Evolutionary conservation across 2,113 vertebrate genomes (phyloP), one percentile per base, ranked within the genome.

Genomic region (Scophthalmus maximus): DNA sequence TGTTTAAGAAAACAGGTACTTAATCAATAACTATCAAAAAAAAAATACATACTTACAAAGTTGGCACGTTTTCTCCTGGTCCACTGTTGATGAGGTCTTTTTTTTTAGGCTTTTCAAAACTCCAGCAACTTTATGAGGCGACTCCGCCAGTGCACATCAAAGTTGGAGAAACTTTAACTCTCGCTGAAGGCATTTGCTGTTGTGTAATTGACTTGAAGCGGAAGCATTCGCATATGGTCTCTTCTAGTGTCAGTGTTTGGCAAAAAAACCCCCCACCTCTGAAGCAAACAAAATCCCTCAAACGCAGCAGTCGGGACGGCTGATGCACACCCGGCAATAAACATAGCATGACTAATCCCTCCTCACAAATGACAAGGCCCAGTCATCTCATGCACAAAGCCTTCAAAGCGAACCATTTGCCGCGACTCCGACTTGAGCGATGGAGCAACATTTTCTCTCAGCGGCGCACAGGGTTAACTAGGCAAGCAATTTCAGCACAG

Each of bases 271-370:
- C n/a, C n/a, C n/a, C 47, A 81, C 71, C 55, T 78, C 68, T 30
- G 63, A 79, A 79, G 70, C 73, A 20, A 36, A 8, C 17, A 57
- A 85, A 87, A 84, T 75, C 84, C 81, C 60, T 72, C 5, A 78
- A 82, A 78, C 18, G 58, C 79, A 69, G 71, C 77, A 55, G 68
- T 78, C 42, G 20, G 76, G 70, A 80, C 66, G 67, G 82, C 79
- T 76, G 79, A 82, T 74, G 76, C 80, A 50, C 67, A 64, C 78
- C 76, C 68, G 47, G 55, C 61, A 75, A 73, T 52, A 85, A 81
- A 88, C 78, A 69, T 26, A 58, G 72, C 82, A 27, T 67, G 70
- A 89, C 88, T 83, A 90, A 91, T 90, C 81, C 87, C 77, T 72
- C 64, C 78, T 86, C 78, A 68, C 73, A 53, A 79, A 69, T 68